phyloP scores from a whole-genome alignment of 2,888 invertebrate species.

The Geophilus truncorum region DNA sequence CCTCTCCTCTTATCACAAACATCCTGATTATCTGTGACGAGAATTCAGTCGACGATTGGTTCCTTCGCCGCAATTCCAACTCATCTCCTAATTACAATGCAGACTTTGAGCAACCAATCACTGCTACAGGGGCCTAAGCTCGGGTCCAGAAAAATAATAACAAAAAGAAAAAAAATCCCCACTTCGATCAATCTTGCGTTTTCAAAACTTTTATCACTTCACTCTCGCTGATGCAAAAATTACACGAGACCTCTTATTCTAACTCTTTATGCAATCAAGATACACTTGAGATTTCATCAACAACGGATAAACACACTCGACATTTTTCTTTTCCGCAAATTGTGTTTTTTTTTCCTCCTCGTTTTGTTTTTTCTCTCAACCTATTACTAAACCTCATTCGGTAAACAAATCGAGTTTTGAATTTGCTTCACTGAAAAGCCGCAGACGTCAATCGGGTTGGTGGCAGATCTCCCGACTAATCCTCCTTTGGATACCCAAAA shows the following conservation, averaged over 20 bases:
- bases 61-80: conserved; percentile 1
- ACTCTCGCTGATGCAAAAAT: neutral
- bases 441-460: conserved; percentile 6
- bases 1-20: neutral
- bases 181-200: neutral
- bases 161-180: neutral
- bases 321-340: neutral
- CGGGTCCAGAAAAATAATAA: neutral
- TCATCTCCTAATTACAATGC: conserved; percentile 20
- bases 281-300: conserved; percentile 7
- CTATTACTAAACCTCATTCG: neutral
- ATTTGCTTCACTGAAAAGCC: neutral
- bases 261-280: neutral
- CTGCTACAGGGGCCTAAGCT: neutral
- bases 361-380: neutral
- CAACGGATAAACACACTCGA: neutral
- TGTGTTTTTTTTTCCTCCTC: neutral
- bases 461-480: conserved; percentile 8
- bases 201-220: neutral
- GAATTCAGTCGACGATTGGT: conserved; percentile 13
- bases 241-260: neutral
- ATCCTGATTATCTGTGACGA: conserved; percentile 15
- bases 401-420: neutral
- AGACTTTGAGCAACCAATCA: conserved; percentile 16
- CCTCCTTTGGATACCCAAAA: conserved; percentile 10